phyloP scores from a whole-genome alignment of 2,797 vertebrate species.

The Enteromius radiatus region DNA sequence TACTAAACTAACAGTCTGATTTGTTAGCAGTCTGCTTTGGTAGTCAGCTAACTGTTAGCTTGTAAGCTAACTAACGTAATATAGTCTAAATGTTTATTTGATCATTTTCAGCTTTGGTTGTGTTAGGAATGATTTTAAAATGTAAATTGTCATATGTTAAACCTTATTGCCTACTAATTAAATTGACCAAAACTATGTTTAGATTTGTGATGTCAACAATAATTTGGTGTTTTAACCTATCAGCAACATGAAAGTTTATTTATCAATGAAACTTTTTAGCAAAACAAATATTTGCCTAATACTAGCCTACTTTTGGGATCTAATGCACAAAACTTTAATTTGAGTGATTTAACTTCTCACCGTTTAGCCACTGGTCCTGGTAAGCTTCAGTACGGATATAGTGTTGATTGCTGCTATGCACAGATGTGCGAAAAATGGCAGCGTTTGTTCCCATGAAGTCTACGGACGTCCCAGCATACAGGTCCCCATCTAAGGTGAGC shows the following conservation, averaged over 20 bases:
- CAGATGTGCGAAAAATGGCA: conserved; percentile 80
- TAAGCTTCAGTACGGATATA: conserved; percentile 86
- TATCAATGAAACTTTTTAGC: not conserved
- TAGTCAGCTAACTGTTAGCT: too few relatives aligned
- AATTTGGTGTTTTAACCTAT: not conserved
- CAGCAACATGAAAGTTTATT: not conserved
- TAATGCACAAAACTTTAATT: too few relatives aligned
- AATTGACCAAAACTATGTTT: not conserved
- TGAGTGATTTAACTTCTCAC: conserved; percentile 72
- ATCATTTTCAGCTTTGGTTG: not conserved
- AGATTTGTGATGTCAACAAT: not conserved
- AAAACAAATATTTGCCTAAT: too few relatives aligned
- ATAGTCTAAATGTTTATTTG: not conserved
- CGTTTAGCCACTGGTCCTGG: conserved; percentile 87
- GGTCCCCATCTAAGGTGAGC: conserved; percentile 76
- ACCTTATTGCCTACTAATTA: not conserved
- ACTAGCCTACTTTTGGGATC: not conserved
- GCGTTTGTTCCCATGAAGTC: conserved; percentile 89
- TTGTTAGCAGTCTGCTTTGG: too few relatives aligned
- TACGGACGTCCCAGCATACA: conserved; percentile 85
- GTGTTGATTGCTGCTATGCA: conserved; percentile 74
- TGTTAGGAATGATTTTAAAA: not conserved
- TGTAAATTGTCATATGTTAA: not conserved
- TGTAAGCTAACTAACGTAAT: too few relatives aligned
- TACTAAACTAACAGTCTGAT: too few relatives aligned